A percentile compares a stretch with the other conserved stretches of the same genome.
phyloP scores from a whole-genome alignment of 2,888 invertebrate species.

The Tetramorium bicarinatum region DNA sequence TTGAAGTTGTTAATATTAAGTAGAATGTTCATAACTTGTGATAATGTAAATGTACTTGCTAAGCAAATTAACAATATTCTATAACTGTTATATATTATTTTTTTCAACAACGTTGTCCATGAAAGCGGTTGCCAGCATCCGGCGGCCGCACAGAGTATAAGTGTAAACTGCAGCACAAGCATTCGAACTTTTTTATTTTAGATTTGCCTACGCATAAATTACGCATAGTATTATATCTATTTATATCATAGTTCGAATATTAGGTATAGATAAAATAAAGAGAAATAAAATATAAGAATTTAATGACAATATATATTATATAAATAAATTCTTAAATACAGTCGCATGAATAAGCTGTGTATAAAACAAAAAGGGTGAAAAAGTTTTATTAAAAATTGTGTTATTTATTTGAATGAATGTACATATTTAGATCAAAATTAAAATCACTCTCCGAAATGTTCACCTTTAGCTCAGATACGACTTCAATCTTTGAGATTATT shows the following conservation, averaged over 20 bases:
- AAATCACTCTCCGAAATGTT: no score
- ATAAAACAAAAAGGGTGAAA: no score
- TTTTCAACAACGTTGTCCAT: constrained; percentile 56
- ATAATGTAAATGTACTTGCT: constrained; percentile 46
- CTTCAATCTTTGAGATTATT: no score
- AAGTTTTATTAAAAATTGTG: no score
- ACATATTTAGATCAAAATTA: no score
- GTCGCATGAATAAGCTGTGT: no score
- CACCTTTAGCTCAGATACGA: no score
- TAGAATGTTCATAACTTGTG: constrained; percentile 57
- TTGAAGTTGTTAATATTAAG: constrained; percentile 31
- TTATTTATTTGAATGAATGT: no score
- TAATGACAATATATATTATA: no score
- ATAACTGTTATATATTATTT: constrained; percentile 56
- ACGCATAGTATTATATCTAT: background rate
- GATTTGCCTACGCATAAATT: background rate
- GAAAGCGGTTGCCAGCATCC: constrained; percentile 63
- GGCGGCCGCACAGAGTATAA: constrained; percentile 57
- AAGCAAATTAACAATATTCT: constrained; percentile 44
- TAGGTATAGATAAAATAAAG: background rate
- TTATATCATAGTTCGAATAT: background rate
- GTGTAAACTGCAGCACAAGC: constrained; percentile 55
- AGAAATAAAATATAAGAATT: background rate
- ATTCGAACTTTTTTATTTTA: constrained; percentile 15
- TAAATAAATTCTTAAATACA: no score